Percentiles rank a stretch among this genome's conserved stretches.
phyloP scores from a whole-genome alignment of 1,140 invertebrate species.

The Oryctes rhinoceros region DNA sequence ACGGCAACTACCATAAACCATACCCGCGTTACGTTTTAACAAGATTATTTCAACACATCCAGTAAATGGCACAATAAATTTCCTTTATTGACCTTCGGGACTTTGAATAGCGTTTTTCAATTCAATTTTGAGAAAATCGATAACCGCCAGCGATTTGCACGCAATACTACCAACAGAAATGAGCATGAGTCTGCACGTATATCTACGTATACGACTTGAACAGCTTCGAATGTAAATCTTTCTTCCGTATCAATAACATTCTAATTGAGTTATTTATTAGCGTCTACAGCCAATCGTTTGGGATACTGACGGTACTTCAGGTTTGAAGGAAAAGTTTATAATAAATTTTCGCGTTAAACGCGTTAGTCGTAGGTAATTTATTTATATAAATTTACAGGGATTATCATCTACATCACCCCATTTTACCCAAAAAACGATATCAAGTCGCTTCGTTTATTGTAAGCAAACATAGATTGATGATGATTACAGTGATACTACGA shows the following conservation, averaged over 20 bases:
- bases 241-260: background rate
- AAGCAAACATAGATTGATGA: too few relatives aligned
- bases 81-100: constrained; percentile 21
- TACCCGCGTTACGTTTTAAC: constrained; percentile 27
- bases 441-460: too few relatives aligned
- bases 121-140: constrained; percentile 14
- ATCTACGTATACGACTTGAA: background rate
- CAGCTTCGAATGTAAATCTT: background rate
- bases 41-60: constrained; percentile 29
- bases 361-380: too few relatives aligned
- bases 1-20: constrained; percentile 12
- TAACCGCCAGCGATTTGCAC: background rate
- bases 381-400: too few relatives aligned
- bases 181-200: background rate
- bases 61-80: constrained; percentile 32
- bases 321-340: too few relatives aligned
- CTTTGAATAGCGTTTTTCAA: constrained; percentile 24
- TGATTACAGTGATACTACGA: too few relatives aligned
- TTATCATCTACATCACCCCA: too few relatives aligned
- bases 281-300: too few relatives aligned
- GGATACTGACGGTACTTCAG: too few relatives aligned
- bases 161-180: background rate
- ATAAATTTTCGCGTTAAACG: too few relatives aligned
- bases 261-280: too few relatives aligned
- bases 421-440: too few relatives aligned